Evolutionary conservation across 2,888 invertebrate species (phyloP).

Genomic region (Lapara coniferarum): DNA sequence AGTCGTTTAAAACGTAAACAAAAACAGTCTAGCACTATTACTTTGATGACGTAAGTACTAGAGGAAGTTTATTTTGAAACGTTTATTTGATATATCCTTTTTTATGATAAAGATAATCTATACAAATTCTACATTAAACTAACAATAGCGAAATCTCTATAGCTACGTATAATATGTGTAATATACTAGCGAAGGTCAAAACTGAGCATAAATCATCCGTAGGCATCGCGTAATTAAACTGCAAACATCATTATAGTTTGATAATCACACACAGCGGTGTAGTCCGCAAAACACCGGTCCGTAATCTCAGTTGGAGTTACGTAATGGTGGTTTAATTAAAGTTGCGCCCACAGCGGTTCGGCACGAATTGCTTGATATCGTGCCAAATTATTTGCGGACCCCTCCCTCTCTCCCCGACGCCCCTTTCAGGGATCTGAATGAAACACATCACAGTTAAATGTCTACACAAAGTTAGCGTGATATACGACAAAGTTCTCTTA

Average conservation of each 20-base stretch:
- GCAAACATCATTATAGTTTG: conserved; percentile 25
- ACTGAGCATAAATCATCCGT: background rate
- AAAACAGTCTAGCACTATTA: too few relatives aligned
- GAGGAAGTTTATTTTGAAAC: too few relatives aligned
- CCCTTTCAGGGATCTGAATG: conserved; percentile 16
- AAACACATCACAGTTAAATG: conserved; percentile 6
- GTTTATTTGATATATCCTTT: too few relatives aligned
- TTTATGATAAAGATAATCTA: too few relatives aligned
- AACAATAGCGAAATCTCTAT: too few relatives aligned
- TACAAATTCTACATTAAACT: too few relatives aligned
- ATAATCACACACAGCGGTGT: conserved; percentile 22
- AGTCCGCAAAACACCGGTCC: conserved; percentile 18
- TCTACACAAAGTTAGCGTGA: background rate
- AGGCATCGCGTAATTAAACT: conserved; percentile 21
- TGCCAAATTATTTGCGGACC: conserved; percentile 30
- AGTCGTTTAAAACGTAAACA: too few relatives aligned
- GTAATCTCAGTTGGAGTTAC: conserved; percentile 29
- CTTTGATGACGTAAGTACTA: too few relatives aligned
- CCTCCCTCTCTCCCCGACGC: background rate
- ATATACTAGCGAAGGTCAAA: background rate
- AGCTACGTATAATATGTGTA: too few relatives aligned
- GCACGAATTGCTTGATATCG: conserved; percentile 29
- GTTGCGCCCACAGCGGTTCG: conserved; percentile 36
- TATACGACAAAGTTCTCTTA: background rate
- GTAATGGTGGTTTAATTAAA: conserved; percentile 54